Evolutionary conservation across 2,113 vertebrate species (phyloP), one percentile per base, ranked within the genome.

Genomic region (Channa argus): DNA sequence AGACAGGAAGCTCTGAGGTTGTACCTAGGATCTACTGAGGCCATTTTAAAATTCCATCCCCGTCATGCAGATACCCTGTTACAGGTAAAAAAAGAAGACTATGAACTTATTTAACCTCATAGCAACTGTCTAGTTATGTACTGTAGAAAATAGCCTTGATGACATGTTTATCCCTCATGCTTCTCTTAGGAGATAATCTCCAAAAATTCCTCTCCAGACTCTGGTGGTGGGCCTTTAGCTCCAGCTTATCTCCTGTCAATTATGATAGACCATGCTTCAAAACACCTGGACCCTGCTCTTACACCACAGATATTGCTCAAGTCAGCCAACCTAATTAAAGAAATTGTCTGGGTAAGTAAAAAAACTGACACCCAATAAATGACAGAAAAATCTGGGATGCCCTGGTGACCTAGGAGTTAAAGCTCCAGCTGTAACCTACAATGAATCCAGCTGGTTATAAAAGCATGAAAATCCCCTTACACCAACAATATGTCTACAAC

Each of bases 161-260:
- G 33, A 65, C 43, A 47, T 3, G 37, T 51, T 71, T 59, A 55
- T 66, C 13, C 6, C 2, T 70, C 39, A 9, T 36, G 75, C 60
- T 62, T 77, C 61, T 86, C 36, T 45, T 66, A 95, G 58, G 96
- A 97, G 91, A 96, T 98, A 14, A 94, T 96, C 66, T 93, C 91
- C 34, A 94, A 94, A 87, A 95, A 94, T 56, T 92, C 93, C 8
- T 94, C 89, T 63, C 94, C 94, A 24, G 92, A 94, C 83, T 92
- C 93, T 74, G 89, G 92, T 3, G 88, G 93, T 0, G 95, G 94
- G 2, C 92, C 94, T 34, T 87, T 98, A 63, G 95, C 95, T 38
- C 96, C 96, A 0, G 97, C 96, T 38, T 96, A 95, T 70, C 94
- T 98, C 79, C 92, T 97, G 63, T 96, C 96, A 54, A 91, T 97